phyloP scores from a whole-genome alignment of 2,797 vertebrate genomes.

The Parotocinclus haroldoi region DNA sequence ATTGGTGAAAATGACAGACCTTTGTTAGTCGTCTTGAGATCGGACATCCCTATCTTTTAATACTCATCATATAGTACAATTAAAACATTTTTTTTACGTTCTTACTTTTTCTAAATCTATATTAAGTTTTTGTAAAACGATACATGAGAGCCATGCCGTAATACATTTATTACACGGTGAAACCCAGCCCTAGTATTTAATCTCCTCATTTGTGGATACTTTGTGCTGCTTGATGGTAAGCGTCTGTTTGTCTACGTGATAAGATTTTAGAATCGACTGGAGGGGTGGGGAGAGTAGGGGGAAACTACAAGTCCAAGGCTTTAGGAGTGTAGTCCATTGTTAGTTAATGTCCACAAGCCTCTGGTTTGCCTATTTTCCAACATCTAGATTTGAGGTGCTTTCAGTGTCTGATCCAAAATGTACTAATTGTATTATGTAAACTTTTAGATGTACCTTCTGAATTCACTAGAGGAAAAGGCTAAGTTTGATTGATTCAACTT shows the following conservation, averaged over 20 bases:
- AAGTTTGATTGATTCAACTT: background rate
- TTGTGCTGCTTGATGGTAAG: conserved; percentile 57
- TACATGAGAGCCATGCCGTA: no score
- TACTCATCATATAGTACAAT: no score
- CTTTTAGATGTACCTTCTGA: background rate
- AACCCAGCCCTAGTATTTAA: no score
- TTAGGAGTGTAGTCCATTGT: conserved; percentile 61
- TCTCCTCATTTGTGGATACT: conserved; percentile 55
- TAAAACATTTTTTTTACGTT: no score
- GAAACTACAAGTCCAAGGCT: conserved; percentile 52
- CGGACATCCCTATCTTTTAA: no score
- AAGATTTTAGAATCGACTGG: conserved; percentile 64
- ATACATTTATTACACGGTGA: no score
- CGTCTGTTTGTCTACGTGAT: conserved; percentile 38
- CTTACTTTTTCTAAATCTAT: no score
- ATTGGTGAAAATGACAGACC: no score
- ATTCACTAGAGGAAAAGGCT: conserved; percentile 2
- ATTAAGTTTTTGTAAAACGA: no score
- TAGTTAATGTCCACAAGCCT: conserved; percentile 47
- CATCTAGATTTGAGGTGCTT: background rate
- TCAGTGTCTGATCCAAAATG: conserved; percentile 12
- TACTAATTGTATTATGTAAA: background rate
- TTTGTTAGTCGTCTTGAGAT: no score
- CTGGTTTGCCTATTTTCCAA: background rate
- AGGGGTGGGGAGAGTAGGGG: conserved; percentile 61